These are phyloP conservation scores for Onychorhynchus coronatus DNA, from an alignment of 2,113 vertebrate genomes.

Conservation along the genomic window DNA sequence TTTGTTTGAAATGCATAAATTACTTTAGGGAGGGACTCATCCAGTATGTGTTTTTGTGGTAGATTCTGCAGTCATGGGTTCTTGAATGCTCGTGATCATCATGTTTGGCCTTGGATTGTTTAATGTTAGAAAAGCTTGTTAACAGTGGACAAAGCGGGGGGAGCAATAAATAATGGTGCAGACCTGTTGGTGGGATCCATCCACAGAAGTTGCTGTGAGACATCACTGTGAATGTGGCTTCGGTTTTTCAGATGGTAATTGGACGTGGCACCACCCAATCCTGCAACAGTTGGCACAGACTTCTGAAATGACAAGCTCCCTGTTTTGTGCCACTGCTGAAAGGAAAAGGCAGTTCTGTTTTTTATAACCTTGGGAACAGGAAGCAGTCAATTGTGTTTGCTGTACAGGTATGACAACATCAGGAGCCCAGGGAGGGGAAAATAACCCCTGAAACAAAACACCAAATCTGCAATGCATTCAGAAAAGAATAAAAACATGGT, in stretches of 20 bases:
- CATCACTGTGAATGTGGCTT: background rate
- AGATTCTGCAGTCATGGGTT: background rate
- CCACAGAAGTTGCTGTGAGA: background rate
- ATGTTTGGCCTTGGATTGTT: background rate
- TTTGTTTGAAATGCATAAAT: background rate
- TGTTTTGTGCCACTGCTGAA: background rate
- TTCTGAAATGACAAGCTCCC: background rate
- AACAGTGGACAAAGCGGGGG: background rate
- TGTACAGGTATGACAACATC: background rate
- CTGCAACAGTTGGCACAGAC: background rate
- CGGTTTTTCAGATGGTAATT: background rate
- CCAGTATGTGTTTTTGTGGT: background rate
- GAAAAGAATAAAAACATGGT: background rate
- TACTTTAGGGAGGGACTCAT: background rate
- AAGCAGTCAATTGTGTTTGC: background rate
- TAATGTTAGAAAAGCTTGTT: background rate
- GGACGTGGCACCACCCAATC: background rate
- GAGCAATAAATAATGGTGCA: background rate
- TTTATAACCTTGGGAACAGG: background rate
- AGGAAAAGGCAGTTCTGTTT: background rate
- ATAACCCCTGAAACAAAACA: background rate
- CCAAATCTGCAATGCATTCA: background rate
- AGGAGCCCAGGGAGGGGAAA: background rate
- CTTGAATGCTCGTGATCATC: background rate
- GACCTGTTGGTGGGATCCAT: background rate